These are phyloP conservation scores for Sitobion miscanthi DNA, from an alignment of 1,140 invertebrate species.

Conservation along the genomic window DNA sequence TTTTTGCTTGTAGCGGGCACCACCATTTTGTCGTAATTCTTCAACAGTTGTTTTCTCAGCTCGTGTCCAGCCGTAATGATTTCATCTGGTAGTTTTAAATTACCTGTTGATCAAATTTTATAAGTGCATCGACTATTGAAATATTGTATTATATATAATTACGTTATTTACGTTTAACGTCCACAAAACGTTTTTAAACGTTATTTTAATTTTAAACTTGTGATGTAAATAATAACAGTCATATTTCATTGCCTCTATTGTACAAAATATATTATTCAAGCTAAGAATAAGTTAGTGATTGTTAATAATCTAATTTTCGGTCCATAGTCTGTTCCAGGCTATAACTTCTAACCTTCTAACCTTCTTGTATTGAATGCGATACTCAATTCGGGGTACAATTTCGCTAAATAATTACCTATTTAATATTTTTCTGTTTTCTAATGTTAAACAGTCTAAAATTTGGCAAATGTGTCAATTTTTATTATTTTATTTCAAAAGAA, in stretches of 20 bases:
- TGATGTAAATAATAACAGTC: background rate
- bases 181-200: background rate
- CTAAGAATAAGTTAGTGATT: background rate
- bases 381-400: background rate
- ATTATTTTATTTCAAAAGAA: background rate
- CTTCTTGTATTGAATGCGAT: background rate
- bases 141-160: background rate
- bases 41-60: conserved; percentile 15
- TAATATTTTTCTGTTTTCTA: background rate
- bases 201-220: background rate
- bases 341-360: no score
- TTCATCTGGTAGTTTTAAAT: background rate
- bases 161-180: background rate
- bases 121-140: background rate
- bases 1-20: conserved; percentile 1
- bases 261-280: background rate
- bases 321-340: background rate
- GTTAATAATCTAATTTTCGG: background rate
- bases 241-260: background rate
- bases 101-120: background rate
- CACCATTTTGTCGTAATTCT: conserved; percentile 35
- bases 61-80: background rate
- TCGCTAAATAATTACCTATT: background rate
- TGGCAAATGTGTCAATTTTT: background rate
- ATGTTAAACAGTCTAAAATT: no score